phyloP scores from a whole-genome alignment of 2,113 vertebrate species.

The Struthidea cinerea region DNA sequence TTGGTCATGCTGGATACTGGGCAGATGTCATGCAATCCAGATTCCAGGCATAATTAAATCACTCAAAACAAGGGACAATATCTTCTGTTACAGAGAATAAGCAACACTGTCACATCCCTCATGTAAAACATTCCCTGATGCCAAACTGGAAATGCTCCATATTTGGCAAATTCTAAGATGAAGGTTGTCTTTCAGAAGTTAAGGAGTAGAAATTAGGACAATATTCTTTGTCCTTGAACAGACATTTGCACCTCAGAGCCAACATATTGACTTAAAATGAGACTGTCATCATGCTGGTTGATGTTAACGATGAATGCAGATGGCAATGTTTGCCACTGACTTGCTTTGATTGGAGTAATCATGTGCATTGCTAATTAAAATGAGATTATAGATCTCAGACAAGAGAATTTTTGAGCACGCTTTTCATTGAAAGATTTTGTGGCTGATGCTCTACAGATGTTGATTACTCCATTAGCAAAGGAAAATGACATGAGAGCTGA shows the following conservation, averaged over 20 bases:
- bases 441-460: not conserved
- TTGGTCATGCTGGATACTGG: not conserved
- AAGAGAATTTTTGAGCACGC: not conserved
- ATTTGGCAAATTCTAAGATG: not conserved
- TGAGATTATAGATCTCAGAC: constrained; percentile 6
- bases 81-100: not conserved
- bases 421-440: not conserved
- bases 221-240: constrained; percentile 2
- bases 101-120: not conserved
- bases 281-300: not conserved
- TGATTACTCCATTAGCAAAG: constrained; percentile 10
- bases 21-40: not conserved
- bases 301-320: not conserved
- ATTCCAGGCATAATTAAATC: not conserved
- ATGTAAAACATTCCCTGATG: not conserved
- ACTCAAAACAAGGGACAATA: not conserved
- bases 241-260: not conserved
- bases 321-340: constrained; percentile 5
- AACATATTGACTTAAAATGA: not conserved
- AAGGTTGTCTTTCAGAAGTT: not conserved
- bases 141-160: not conserved
- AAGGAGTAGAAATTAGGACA: not conserved
- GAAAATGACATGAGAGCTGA: not conserved
- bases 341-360: constrained; percentile 31
- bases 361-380: constrained; percentile 45